Evolutionary conservation across 2,888 invertebrate species (phyloP).

Genomic region (Dexiosoma caninum): DNA sequence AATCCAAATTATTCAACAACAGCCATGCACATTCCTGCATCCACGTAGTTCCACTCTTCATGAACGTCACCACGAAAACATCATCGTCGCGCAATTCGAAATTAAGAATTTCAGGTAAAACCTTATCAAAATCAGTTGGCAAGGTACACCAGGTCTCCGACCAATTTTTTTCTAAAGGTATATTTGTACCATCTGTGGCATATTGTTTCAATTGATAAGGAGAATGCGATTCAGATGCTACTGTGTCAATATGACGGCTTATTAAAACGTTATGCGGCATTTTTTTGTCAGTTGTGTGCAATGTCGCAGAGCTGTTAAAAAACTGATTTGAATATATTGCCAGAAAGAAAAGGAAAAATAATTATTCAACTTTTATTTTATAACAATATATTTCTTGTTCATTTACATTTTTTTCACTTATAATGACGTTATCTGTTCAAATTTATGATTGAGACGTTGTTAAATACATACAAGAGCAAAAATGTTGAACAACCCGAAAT

Average conservation of each 20-base stretch:
- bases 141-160: conserved; percentile 52
- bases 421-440: neutral
- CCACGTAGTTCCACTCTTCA: conserved; percentile 69
- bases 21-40: conserved; percentile 68
- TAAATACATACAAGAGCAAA: too few species aligned
- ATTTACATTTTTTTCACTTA: neutral
- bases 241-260: neutral
- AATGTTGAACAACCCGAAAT: too few species aligned
- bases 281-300: neutral
- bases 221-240: neutral
- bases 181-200: conserved; percentile 37
- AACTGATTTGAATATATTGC: too few species aligned
- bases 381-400: too few species aligned
- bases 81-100: conserved; percentile 66
- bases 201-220: conserved; percentile 27
- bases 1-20: conserved; percentile 67
- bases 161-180: conserved; percentile 62
- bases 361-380: too few species aligned
- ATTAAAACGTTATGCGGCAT: neutral
- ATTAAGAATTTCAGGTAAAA: conserved; percentile 46
- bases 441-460: neutral
- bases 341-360: too few species aligned
- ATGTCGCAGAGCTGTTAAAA: neutral
- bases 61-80: conserved; percentile 66
- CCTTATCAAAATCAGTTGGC: conserved; percentile 25